Evolutionary conservation across 2,113 vertebrate species (phyloP).

Genomic region (Sminthopsis crassicaudata): DNA sequence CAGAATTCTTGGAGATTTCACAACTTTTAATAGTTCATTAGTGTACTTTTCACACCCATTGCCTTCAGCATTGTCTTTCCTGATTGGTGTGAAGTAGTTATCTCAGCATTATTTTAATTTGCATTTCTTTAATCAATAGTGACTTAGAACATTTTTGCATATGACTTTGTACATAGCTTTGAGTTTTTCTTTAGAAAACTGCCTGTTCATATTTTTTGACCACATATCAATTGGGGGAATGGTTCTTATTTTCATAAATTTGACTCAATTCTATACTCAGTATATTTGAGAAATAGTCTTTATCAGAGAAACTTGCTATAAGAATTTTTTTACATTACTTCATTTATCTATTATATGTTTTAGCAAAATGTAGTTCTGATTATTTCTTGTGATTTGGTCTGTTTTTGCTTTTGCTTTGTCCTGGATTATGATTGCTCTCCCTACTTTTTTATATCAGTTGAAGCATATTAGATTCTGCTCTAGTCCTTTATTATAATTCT

Average conservation of each 20-base stretch:
- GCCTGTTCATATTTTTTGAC: background rate
- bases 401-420: too few species aligned
- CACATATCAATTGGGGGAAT: background rate
- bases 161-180: too few species aligned
- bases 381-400: too few species aligned
- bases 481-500: too few species aligned
- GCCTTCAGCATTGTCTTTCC: background rate
- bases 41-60: background rate
- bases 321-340: background rate
- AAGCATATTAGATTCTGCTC: too few species aligned
- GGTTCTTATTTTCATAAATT: background rate
- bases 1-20: background rate
- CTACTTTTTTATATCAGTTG: too few species aligned
- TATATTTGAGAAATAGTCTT: background rate
- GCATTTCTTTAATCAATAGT: background rate
- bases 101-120: background rate
- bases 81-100: background rate
- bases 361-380: background rate
- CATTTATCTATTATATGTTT: background rate
- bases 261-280: background rate
- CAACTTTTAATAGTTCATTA: background rate
- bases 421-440: too few species aligned
- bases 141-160: background rate
- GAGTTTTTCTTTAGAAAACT: background rate
- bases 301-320: background rate